These are phyloP conservation scores for Drepanosiphum platanoidis DNA, from an alignment of 2,888 invertebrate species.

Conservation along the genomic window DNA sequence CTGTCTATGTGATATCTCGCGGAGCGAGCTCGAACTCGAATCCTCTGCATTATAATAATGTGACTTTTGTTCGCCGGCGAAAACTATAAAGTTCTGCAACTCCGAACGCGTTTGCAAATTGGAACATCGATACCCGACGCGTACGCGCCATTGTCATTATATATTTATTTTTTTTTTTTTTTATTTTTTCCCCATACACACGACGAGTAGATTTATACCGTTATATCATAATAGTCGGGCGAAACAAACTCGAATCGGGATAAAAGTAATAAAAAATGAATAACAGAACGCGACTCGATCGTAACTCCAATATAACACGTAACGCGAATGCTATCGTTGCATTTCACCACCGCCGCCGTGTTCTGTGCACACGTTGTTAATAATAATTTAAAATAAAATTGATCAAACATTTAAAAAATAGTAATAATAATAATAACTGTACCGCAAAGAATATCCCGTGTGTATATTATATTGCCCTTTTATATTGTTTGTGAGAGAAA, in stretches of 20 bases:
- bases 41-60: background rate
- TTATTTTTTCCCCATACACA: background rate
- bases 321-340: background rate
- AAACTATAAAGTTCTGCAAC: background rate
- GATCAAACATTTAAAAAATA: conserved; percentile 46
- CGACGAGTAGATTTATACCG: background rate
- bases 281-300: background rate
- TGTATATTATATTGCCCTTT: background rate
- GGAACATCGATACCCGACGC: background rate
- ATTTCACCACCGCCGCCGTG: background rate
- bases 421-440: background rate
- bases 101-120: background rate
- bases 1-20: too few relatives aligned
- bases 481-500: background rate
- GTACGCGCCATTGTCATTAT: background rate
- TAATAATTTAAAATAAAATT: conserved; percentile 18
- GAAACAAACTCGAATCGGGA: background rate
- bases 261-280: conserved; percentile 35
- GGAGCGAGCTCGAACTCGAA: background rate
- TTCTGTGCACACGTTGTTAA: background rate
- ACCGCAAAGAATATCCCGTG: too few relatives aligned
- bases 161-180: background rate
- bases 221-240: background rate
- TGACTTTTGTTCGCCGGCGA: background rate
- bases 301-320: conserved; percentile 28